Percentiles rank a stretch among this genome's conserved stretches.
Conservation (phyloP, 2,797 vertebrate genomes). For the Malurus leucopterus region DNA sequence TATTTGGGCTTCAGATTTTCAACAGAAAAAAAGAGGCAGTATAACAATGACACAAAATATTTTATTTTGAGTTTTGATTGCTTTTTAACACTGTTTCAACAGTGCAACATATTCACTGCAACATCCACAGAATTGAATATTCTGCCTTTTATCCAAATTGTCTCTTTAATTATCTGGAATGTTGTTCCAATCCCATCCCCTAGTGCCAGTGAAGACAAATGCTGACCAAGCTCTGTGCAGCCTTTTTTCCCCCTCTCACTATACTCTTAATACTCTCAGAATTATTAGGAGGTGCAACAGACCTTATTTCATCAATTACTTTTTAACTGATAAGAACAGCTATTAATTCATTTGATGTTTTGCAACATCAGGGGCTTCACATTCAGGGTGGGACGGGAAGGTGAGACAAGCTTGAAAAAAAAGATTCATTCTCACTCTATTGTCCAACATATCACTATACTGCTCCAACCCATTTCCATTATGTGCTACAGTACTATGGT, state of each 20-base stretch:
- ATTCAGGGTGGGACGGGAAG: no score
- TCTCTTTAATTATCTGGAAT: background rate
- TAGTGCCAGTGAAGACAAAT: background rate
- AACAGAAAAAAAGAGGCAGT: background rate
- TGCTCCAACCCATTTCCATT: background rate
- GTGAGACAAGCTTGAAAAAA: background rate
- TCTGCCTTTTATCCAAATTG: background rate
- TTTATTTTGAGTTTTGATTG: background rate
- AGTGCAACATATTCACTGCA: background rate
- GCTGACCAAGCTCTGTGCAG: background rate
- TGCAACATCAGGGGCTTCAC: background rate
- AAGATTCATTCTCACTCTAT: background rate
- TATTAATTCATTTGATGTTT: background rate
- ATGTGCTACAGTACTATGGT: background rate
- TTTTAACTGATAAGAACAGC: background rate
- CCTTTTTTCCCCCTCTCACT: accelerated
- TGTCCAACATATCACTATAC: background rate
- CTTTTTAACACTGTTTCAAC: background rate
- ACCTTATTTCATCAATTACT: background rate
- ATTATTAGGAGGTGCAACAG: background rate
- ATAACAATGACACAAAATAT: background rate
- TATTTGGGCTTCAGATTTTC: background rate
- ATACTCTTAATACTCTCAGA: background rate
- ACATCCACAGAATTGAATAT: background rate
- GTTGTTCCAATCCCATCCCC: background rate